These are phyloP conservation scores for Mallateleia sp. DNA, from an alignment of 2,888 invertebrate species.

Conservation along the genomic window DNA sequence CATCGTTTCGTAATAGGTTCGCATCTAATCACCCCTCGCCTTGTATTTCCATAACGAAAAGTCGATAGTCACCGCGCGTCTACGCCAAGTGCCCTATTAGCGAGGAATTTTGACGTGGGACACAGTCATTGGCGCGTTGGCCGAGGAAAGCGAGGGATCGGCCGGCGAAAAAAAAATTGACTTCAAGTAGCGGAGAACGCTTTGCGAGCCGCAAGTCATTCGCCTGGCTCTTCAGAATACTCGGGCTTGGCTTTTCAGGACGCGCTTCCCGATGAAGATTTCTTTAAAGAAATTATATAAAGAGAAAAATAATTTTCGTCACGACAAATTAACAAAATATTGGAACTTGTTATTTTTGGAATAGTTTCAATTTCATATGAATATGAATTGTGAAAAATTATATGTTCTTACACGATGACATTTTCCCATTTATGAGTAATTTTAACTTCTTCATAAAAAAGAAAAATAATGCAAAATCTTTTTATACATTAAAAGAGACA, in stretches of 20 bases:
- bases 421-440: no score
- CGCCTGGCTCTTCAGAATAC: slow-evolving; percentile 81
- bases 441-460: no score
- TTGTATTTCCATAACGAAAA: slow-evolving; percentile 77
- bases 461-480: no score
- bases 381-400: no score
- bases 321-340: no score
- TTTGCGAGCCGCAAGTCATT: slow-evolving; percentile 86
- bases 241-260: slow-evolving; percentile 76
- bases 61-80: slow-evolving; percentile 76
- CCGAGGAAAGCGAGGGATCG: slow-evolving; percentile 62
- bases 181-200: slow-evolving; percentile 84
- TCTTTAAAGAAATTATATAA: slow-evolving; percentile 83
- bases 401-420: no score
- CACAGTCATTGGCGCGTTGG: slow-evolving; percentile 78
- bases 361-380: no score
- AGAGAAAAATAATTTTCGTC: no score
- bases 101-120: slow-evolving; percentile 85
- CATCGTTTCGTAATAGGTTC: slow-evolving; percentile 60
- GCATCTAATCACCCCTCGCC: slow-evolving; percentile 75
- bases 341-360: no score
- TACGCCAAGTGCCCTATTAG: slow-evolving; percentile 85
- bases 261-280: slow-evolving; percentile 83
- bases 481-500: no score
- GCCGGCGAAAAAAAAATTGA: slow-evolving; percentile 77